Conservation (phyloP, 1,140 invertebrate genomes). For the Oncopeltus fasciatus region DNA sequence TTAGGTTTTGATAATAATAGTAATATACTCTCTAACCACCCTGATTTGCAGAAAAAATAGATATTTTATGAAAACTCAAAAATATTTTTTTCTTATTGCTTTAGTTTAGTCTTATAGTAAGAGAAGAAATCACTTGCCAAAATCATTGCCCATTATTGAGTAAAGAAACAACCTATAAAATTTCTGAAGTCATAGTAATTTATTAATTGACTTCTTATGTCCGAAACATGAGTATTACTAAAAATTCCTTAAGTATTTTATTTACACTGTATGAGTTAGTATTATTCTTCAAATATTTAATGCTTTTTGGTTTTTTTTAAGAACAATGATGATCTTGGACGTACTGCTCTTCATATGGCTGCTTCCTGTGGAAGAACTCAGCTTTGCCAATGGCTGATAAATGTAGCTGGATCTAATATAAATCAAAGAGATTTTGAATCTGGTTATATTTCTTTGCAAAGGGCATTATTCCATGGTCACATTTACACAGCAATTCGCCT, state of each 20-base stretch:
- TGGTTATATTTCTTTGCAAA: constrained; percentile 57
- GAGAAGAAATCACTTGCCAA: too few species aligned
- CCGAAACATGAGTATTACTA: background rate
- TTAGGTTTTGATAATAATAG: too few species aligned
- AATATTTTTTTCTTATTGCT: too few species aligned
- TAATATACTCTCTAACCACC: too few species aligned
- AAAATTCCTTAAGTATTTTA: background rate
- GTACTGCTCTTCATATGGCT: constrained; percentile 51
- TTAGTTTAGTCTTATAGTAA: too few species aligned
- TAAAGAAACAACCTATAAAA: background rate
- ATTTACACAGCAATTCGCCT: constrained; percentile 45
- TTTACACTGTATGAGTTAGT: background rate
- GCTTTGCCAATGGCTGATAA: constrained; percentile 50
- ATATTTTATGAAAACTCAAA: too few species aligned
- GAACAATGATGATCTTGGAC: constrained; percentile 35
- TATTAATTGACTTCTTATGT: background rate
- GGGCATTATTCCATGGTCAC: constrained; percentile 61
- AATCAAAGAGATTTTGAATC: constrained; percentile 52
- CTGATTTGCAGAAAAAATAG: too few species aligned
- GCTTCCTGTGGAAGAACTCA: constrained; percentile 46
- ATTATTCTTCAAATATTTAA: background rate
- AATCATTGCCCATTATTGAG: background rate
- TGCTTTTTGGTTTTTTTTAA: constrained; percentile 4
- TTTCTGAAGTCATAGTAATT: background rate
- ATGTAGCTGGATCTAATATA: constrained; percentile 39